A percentile compares a stretch with the other conserved stretches of the same genome.
These are phyloP conservation scores for Siniperca scherzeri DNA, from an alignment of 2,797 vertebrate species.

Conservation along the genomic window DNA sequence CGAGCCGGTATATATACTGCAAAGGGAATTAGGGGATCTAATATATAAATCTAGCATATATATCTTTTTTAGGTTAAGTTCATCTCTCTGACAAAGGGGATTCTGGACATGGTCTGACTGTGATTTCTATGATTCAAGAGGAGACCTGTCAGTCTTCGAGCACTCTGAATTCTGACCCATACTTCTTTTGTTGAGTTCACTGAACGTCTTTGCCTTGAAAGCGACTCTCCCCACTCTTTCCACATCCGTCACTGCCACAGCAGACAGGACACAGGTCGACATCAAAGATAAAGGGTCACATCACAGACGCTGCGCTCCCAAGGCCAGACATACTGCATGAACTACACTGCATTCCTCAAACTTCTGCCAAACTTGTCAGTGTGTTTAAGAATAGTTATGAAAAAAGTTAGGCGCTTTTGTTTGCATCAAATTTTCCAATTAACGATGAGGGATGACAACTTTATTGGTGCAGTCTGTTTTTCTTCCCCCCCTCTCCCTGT, in stretches of 20 bases:
- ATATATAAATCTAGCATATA: not conserved
- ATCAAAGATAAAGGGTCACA: slow-evolving; percentile 62
- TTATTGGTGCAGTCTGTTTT: slow-evolving; percentile 47
- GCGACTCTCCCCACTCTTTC: slow-evolving; percentile 39
- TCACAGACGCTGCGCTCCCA: slow-evolving; percentile 16
- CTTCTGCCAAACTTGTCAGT: slow-evolving; percentile 41
- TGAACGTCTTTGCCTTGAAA: slow-evolving; percentile 47
- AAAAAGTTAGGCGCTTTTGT: slow-evolving; percentile 1
- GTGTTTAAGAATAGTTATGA: slow-evolving; percentile 36
- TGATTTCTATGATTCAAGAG: slow-evolving; percentile 34
- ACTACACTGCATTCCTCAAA: slow-evolving; percentile 38
- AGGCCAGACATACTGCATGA: slow-evolving; percentile 11
- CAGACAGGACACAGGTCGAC: slow-evolving; percentile 35
- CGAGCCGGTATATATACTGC: not conserved
- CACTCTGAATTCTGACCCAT: slow-evolving; percentile 52
- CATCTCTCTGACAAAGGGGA: not conserved
- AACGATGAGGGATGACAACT: slow-evolving; percentile 40
- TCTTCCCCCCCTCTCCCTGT: slow-evolving; percentile 12
- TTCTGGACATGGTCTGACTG: slow-evolving; percentile 25
- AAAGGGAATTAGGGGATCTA: not conserved
- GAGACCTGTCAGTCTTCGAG: slow-evolving; percentile 43
- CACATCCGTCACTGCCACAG: slow-evolving; percentile 67
- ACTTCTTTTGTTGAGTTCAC: slow-evolving; percentile 47
- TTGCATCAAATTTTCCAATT: slow-evolving; percentile 40
- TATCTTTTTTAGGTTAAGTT: not conserved